Percentiles rank a stretch among this genome's conserved stretches.
Conservation (phyloP, 2,888 invertebrate species). For the Andrena camellia region DNA sequence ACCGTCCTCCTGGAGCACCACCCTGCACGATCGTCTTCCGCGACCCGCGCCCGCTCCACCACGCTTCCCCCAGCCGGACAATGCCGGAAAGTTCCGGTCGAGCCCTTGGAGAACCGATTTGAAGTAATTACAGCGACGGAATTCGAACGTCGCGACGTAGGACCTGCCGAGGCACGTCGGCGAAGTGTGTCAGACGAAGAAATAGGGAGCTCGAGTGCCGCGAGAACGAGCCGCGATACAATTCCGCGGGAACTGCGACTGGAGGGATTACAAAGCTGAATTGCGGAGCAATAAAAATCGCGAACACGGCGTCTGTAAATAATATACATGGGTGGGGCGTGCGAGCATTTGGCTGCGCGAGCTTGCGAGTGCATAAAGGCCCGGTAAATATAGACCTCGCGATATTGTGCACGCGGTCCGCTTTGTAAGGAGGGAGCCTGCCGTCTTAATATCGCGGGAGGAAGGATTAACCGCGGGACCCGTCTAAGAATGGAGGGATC, state of each 20-base stretch:
- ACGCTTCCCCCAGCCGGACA: not conserved
- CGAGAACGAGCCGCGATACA: slow-evolving; percentile 9
- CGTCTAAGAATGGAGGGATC: slow-evolving; percentile 80
- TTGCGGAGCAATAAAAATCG: slow-evolving; percentile 53
- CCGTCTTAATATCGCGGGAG: slow-evolving; percentile 80
- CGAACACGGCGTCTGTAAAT: slow-evolving; percentile 56
- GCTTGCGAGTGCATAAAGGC: slow-evolving; percentile 64
- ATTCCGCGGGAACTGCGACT: slow-evolving; percentile 16
- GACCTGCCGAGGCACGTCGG: not conserved
- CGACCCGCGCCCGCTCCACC: not conserved
- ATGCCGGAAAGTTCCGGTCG: not conserved
- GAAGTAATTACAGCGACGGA: too few relatives aligned
- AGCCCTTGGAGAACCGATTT: not conserved
- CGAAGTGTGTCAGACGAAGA: slow-evolving; percentile 9
- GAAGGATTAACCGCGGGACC: slow-evolving; percentile 78
- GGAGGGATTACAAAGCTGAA: slow-evolving; percentile 7
- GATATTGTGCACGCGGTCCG: slow-evolving; percentile 69
- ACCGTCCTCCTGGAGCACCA: slow-evolving; percentile 33
- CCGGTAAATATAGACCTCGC: slow-evolving; percentile 61
- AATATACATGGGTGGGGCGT: slow-evolving; percentile 41
- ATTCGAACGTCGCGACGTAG: too few relatives aligned
- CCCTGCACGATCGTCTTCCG: slow-evolving; percentile 4
- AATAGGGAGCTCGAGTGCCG: not conserved
- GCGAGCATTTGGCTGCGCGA: slow-evolving; percentile 30
- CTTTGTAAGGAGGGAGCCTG: slow-evolving; percentile 69